These are phyloP conservation scores for Ennomos quercinarius DNA, from an alignment of 2,888 invertebrate genomes.

Conservation along the genomic window DNA sequence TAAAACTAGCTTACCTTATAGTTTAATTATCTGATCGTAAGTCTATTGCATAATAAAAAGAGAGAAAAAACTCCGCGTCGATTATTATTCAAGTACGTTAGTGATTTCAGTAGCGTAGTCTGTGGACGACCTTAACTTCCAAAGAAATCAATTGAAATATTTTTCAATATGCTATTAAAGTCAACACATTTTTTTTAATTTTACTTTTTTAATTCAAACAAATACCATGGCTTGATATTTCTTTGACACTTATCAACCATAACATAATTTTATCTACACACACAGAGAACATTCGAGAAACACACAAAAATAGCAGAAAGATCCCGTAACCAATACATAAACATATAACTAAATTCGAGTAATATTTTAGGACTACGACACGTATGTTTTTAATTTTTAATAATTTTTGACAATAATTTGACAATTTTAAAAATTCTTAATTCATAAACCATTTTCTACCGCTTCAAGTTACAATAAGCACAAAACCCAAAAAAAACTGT, in stretches of 20 bases:
- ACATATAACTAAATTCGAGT: conserved; percentile 39
- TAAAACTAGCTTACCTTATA: too few relatives aligned
- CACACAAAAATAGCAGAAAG: conserved; percentile 14
- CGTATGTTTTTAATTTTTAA: conserved; percentile 21
- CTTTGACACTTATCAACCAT: conserved; percentile 20
- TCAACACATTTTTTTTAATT: not conserved
- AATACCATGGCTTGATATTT: conserved; percentile 1
- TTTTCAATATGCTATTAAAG: too few relatives aligned
- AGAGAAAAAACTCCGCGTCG: too few relatives aligned
- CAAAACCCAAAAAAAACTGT: not conserved
- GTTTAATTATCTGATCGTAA: too few relatives aligned
- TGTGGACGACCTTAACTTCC: not conserved
- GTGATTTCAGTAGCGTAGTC: too few relatives aligned
- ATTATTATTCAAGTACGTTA: too few relatives aligned
- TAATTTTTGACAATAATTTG: conserved; percentile 25
- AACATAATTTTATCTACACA: conserved; percentile 8
- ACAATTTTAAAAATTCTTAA: conserved; percentile 24
- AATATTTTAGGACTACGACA: conserved; percentile 31
- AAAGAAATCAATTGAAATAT: conserved; percentile 5
- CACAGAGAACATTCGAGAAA: conserved; percentile 27
- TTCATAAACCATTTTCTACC: conserved; percentile 2
- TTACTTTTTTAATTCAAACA: not conserved
- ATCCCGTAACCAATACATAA: conserved; percentile 28
- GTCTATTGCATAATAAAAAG: too few relatives aligned
- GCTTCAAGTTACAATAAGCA: conserved; percentile 4